These are phyloP conservation scores for Coelopa pilipes DNA, from an alignment of 2,888 invertebrate genomes.

Conservation along the genomic window DNA sequence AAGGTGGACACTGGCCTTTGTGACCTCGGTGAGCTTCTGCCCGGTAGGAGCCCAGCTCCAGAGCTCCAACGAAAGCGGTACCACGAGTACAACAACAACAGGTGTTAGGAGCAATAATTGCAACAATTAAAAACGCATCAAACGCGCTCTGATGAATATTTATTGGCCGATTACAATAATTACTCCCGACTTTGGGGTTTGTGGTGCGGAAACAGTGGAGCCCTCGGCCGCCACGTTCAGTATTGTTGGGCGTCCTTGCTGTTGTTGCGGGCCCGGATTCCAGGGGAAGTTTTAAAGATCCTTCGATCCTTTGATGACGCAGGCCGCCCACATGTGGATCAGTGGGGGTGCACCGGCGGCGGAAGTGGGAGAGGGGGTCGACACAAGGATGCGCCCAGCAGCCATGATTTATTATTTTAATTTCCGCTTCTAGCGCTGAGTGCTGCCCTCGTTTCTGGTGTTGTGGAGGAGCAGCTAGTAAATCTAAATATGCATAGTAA, in stretches of 20 bases:
- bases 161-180: slow-evolving; percentile 27
- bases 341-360: background rate
- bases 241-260: no score
- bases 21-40: no score
- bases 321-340: background rate
- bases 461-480: slow-evolving; percentile 8
- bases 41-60: no score
- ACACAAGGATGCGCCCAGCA: slow-evolving; percentile 32
- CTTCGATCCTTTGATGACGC: background rate
- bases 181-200: background rate
- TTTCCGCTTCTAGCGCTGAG: slow-evolving; percentile 58
- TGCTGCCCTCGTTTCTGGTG: slow-evolving; percentile 33
- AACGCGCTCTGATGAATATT: slow-evolving; percentile 29
- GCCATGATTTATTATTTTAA: slow-evolving; percentile 64
- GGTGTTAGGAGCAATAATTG: slow-evolving; percentile 21
- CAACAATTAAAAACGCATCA: slow-evolving; percentile 31
- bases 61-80: no score
- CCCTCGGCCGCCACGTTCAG: no score
- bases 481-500: slow-evolving; percentile 20
- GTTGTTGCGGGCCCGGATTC: no score
- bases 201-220: no score
- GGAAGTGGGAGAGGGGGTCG: background rate
- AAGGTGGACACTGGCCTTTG: no score
- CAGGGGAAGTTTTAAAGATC: no score
- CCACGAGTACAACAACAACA: background rate